phyloP scores from a whole-genome alignment of 2,113 vertebrate genomes.

The Zosterops pallidus region DNA sequence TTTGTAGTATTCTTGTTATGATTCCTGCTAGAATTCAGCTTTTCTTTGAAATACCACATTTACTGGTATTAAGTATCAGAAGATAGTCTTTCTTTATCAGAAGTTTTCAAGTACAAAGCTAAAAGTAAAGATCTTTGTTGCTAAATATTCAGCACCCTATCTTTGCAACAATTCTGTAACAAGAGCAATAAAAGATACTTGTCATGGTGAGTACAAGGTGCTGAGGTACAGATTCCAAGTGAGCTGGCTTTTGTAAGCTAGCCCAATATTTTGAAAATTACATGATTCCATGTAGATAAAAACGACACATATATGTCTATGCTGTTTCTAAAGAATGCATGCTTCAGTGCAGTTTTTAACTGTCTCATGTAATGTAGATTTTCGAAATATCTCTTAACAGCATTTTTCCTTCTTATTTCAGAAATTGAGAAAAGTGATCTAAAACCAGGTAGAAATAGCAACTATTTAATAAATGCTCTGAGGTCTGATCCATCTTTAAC shows the following conservation, averaged over 20 bases:
- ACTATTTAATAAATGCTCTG: constrained; percentile 57
- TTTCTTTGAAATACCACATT: background rate
- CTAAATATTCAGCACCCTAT: background rate
- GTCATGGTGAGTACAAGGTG: background rate
- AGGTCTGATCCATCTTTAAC: constrained; percentile 79
- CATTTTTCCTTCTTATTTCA: constrained; percentile 62
- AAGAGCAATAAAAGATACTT: background rate
- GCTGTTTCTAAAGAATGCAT: background rate
- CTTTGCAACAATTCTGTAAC: background rate
- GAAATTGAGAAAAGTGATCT: constrained; percentile 69
- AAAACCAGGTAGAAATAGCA: constrained; percentile 66
- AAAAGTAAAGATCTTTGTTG: background rate
- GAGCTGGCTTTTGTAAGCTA: background rate
- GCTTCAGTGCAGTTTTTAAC: background rate
- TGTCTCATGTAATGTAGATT: background rate
- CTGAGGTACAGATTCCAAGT: background rate
- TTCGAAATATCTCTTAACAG: background rate
- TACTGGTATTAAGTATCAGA: background rate
- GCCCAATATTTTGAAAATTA: background rate
- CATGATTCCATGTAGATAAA: background rate
- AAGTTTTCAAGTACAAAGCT: background rate
- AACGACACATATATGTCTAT: background rate
- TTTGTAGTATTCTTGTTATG: background rate
- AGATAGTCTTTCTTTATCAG: background rate
- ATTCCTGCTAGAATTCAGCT: background rate